These are phyloP conservation scores for Heliconius cydno DNA, from an alignment of 2,888 invertebrate species.

Conservation along the genomic window DNA sequence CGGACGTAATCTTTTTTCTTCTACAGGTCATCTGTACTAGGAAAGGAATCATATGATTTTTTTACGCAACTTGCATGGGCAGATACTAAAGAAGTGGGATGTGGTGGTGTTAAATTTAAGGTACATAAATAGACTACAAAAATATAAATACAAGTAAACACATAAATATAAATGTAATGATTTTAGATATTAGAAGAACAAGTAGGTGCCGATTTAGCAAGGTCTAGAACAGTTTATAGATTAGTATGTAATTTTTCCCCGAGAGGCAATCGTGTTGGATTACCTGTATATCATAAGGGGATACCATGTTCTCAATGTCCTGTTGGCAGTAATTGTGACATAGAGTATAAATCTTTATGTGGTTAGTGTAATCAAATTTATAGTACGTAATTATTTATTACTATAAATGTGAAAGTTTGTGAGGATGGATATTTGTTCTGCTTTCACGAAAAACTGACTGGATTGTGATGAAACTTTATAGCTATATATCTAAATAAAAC, in stretches of 20 bases:
- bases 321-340: conserved; percentile 57
- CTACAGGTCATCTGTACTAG: conserved; percentile 56
- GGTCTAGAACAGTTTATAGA: conserved; percentile 63
- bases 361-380: conserved; percentile 50
- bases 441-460: no score
- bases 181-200: conserved; percentile 56
- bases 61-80: conserved; percentile 77
- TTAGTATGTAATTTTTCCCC: conserved; percentile 76
- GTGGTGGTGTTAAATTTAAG: conserved; percentile 72
- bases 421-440: no score
- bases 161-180: not conserved
- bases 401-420: no score
- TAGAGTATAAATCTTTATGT: conserved; percentile 60
- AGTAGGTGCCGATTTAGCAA: conserved; percentile 47
- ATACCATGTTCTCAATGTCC: conserved; percentile 67
- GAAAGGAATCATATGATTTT: conserved; percentile 66
- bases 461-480: no score
- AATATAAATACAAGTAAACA: not conserved
- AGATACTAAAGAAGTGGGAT: conserved; percentile 67
- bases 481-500: no score
- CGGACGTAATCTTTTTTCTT: not conserved
- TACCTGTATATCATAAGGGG: conserved; percentile 64
- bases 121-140: conserved; percentile 53
- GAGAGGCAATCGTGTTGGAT: conserved; percentile 62
- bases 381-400: not conserved